Percentiles rank a stretch among this genome's conserved stretches.
phyloP scores from a whole-genome alignment of 2,888 invertebrate genomes.

The Blastobasis lacticolella region DNA sequence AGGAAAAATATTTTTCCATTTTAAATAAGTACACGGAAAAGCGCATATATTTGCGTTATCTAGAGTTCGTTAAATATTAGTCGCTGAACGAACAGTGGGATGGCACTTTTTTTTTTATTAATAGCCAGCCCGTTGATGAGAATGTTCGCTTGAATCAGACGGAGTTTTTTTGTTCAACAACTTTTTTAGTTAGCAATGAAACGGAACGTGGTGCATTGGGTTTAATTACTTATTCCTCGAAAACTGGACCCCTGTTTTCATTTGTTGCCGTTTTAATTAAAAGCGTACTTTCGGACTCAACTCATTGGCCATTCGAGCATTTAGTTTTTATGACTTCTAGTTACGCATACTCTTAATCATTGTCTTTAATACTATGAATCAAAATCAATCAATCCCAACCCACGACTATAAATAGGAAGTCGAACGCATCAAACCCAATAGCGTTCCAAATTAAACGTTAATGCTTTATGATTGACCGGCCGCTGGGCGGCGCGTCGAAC shows the following conservation, averaged over 20 bases:
- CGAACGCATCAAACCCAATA: constrained; percentile 26
- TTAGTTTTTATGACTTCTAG: too few species aligned
- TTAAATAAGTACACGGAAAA: constrained; percentile 63
- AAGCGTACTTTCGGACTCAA: not conserved
- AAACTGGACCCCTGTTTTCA: not conserved
- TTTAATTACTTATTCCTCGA: constrained; percentile 14
- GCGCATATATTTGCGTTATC: constrained; percentile 68
- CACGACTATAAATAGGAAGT: too few species aligned
- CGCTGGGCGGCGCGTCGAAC: constrained; percentile 25
- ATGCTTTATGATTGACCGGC: constrained; percentile 23
- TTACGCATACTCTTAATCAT: too few species aligned
- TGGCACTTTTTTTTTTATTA: constrained; percentile 54
- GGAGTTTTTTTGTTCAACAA: constrained; percentile 28
- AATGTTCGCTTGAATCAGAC: constrained; percentile 31
- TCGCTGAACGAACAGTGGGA: constrained; percentile 39
- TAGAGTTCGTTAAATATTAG: constrained; percentile 67
- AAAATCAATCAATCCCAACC: not conserved
- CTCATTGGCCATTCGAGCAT: too few species aligned
- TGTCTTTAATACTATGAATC: not conserved
- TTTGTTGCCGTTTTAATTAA: constrained; percentile 1
- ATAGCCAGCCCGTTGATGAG: constrained; percentile 46
- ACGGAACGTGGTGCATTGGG: constrained; percentile 32
- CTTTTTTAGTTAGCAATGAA: constrained; percentile 41
- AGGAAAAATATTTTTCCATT: constrained; percentile 70
- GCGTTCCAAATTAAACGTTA: not conserved